Base-by-base conservation (phyloP, 2,888 invertebrate species). In the Amaurobius ferox region DNA sequence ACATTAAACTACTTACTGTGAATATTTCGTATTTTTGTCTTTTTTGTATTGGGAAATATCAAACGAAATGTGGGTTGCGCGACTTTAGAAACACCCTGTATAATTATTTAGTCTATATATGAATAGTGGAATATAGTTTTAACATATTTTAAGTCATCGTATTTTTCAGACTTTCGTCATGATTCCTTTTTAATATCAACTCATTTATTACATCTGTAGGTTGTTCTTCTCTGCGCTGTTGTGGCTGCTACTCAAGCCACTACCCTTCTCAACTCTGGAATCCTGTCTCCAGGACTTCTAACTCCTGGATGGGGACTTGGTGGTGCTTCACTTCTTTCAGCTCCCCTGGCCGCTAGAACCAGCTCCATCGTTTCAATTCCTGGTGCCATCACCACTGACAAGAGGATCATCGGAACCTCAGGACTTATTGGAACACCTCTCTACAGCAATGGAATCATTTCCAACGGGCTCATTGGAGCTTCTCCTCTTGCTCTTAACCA, bases 351-450 rank as follows among this genome's bases (percentile, higher is more conserved):
- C 44, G 6, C 6, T 16, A 16, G 11, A 7, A 44, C 44, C 16
- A 44, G 16, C 6, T 9, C 44, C 44, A 16, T 44, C 44, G 2
- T 44, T 16, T 7, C 44, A 7, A 16, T 16, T 16, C 44, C 44
- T 16, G 44, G 11, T 44, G n/a, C 44, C 44, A 44, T 44, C 44
- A 16, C 44, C 16, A 16, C 44, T 23, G 64, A 71, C 66, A 71
- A 44, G 7, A 44, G 71, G 11, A 11, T 80, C 5, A 74, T 80
- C 26, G 61, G 73, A 29, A 26, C 74, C 39, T 11, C 35, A 0
- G 73, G 67, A 16, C 11, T 80, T 44, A 44, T 44, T 16, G 44
- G 44, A 44, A 16, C 44, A 7, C 6, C 44, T 2, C 44, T 44
- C 44, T 44, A 44, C 44, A 44, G 44, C 44, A 44, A 44, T 16